Percentiles rank a stretch among this genome's conserved stretches.
Conservation (phyloP, 2,797 vertebrate genomes). For the Dallia pectoralis region DNA sequence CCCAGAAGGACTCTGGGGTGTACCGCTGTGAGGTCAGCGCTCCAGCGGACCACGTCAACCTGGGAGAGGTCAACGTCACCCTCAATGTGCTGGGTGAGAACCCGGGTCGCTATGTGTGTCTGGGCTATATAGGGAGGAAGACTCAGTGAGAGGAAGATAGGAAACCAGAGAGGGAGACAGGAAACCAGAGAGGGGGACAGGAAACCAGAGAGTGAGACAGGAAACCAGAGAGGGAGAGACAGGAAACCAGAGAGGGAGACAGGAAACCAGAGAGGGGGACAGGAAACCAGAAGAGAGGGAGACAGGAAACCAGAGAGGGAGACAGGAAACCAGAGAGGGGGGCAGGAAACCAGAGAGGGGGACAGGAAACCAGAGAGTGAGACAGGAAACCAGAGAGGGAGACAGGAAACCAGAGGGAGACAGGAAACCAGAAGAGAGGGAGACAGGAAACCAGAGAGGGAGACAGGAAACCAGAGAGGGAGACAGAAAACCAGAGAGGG, state of each 20-base stretch:
- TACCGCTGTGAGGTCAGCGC: constrained; percentile 94
- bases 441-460: neutral
- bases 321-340: neutral
- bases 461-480: neutral
- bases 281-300: neutral
- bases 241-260: neutral
- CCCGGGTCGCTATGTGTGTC: neutral
- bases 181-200: neutral
- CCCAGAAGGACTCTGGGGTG: constrained; percentile 85
- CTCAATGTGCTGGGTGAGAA: constrained; percentile 84
- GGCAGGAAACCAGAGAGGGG: neutral
- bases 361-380: too few species aligned
- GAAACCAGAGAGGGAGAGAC: neutral
- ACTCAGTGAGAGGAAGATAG: neutral
- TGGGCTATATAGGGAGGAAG: neutral
- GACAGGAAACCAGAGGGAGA: too few species aligned
- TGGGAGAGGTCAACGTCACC: constrained; percentile 82
- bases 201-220: too few species aligned
- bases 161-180: neutral
- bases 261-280: too few species aligned
- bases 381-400: neutral
- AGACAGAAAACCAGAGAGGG: too few species aligned
- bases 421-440: too few species aligned
- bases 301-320: too few species aligned
- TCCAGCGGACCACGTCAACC: constrained; percentile 75